Percentiles rank a stretch among this genome's conserved stretches.
These are phyloP conservation scores for Clarias platycephalus DNA, from an alignment of 2,797 vertebrate genomes.

Conservation along the genomic window DNA sequence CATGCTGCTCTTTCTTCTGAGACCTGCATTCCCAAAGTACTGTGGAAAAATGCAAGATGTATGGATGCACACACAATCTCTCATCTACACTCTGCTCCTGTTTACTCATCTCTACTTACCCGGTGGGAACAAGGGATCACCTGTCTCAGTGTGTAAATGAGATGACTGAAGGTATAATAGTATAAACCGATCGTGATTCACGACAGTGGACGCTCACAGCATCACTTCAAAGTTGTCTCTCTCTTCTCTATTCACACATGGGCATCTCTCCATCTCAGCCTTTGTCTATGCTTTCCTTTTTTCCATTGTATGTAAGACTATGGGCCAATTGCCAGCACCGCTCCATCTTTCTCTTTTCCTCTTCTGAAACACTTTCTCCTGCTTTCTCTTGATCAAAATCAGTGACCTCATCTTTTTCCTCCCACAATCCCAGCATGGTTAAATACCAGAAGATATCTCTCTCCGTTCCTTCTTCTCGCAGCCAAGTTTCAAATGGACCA, in stretches of 20 bases:
- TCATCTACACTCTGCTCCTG: constrained; percentile 15
- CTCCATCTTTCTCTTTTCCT: constrained; percentile 9
- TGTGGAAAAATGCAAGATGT: constrained; percentile 20
- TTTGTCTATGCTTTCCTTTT: constrained; percentile 17
- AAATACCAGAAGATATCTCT: constrained; percentile 20
- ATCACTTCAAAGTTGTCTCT: constrained; percentile 5
- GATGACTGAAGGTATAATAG: neutral
- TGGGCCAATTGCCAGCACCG: neutral
- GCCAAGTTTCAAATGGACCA: neutral
- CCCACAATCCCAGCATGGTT: constrained; percentile 22
- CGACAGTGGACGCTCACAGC: neutral
- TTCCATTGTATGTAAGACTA: neutral
- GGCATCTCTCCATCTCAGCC: constrained; percentile 17
- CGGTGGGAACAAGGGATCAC: constrained; percentile 13
- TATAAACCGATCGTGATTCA: constrained; percentile 36
- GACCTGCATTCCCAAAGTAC: constrained; percentile 4
- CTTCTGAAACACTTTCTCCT: constrained; percentile 23
- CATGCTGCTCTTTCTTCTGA: constrained; percentile 10
- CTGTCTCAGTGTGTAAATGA: constrained; percentile 13
- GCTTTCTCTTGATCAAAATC: constrained; percentile 26
- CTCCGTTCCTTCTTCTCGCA: constrained; percentile 27
- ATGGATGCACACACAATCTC: constrained; percentile 26
- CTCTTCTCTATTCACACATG: constrained; percentile 1
- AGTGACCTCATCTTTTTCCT: constrained; percentile 36
- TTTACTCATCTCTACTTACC: constrained; percentile 25